phyloP scores from a whole-genome alignment of 1,140 invertebrate genomes.

The Trypoxylus dichotomus region DNA sequence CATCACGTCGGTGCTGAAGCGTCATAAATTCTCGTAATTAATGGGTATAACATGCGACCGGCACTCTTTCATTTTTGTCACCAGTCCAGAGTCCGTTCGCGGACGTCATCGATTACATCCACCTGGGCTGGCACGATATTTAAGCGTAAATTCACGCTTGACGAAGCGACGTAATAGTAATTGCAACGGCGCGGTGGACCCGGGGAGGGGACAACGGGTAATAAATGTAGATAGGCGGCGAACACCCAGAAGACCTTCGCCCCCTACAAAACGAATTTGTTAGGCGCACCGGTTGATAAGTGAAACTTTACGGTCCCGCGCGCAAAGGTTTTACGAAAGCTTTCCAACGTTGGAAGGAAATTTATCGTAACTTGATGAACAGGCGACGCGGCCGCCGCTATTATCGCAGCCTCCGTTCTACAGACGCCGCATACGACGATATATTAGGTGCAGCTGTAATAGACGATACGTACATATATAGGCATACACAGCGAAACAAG shows the following conservation, averaged over 20 bases:
- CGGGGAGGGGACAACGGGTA: no score
- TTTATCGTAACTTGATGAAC: neutral
- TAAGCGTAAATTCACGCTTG: neutral
- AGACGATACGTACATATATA: no score
- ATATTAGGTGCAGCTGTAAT: neutral
- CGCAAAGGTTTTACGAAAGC: neutral
- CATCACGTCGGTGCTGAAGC: no score
- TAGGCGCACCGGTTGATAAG: neutral
- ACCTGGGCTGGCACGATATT: neutral
- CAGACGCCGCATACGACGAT: neutral
- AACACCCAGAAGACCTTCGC: neutral
- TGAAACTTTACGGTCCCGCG: neutral
- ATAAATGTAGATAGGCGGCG: neutral
- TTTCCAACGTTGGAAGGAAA: neutral
- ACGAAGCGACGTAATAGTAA: neutral
- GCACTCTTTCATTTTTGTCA: no score
- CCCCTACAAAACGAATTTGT: neutral
- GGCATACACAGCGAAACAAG: no score
- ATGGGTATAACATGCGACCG: no score
- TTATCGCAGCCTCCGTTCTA: neutral
- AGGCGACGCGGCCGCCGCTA: neutral
- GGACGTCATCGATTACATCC: neutral
- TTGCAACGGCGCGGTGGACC: neutral
- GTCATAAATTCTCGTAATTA: no score
- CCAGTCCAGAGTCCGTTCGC: no score